Base-by-base conservation (phyloP, 2,113 vertebrate genomes). In the Vidua chalybeata region DNA sequence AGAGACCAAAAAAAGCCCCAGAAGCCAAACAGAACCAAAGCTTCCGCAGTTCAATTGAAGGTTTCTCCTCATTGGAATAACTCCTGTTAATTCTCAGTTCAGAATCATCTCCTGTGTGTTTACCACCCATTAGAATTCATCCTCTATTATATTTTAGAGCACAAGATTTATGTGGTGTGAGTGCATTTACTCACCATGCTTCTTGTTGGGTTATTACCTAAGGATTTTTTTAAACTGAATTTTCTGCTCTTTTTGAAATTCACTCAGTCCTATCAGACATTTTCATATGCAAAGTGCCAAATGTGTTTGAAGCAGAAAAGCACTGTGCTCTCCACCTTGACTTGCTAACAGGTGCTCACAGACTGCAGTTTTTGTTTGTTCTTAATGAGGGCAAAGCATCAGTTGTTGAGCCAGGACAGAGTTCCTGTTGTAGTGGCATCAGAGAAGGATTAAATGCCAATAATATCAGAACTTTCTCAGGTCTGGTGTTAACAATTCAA, bases 111-210 rank as follows among this genome's bases (percentile, higher is more conserved):
- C 39, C 27, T 59, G 15, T 7, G 45, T 43, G 28, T 83, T 94
- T 84, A 15, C 20, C 45, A 13, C 33, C 33, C 20, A 9, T 61
- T 23, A 64, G 59, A 56, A 80, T 89, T 43, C 48, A 33, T 30
- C 30, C 39, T 58, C 33, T 68, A 0, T 49, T 39, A 0, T 7
- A 43, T 71, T 71, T 63, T 64, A 45, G 18, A 33, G 43, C 35
- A 28, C 39, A 31, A 46, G 41, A 12, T 8, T 46, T 15, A 3
- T 0, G 4, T 77, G 37, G 8, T 56, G 8, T 3, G 37, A 52
- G 15, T 33, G 23, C 26, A 3, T 58, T 62, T 37, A 11, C 10
- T 63, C 18, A 6, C 12, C 4, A 1, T 10, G 16, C 27, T 62
- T 27, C 31, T 69, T 16, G 9, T 51, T 71, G 27, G 21, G 13